These are phyloP conservation scores for Amphimallon solstitiale DNA, from an alignment of 2,888 invertebrate species.

Conservation along the genomic window DNA sequence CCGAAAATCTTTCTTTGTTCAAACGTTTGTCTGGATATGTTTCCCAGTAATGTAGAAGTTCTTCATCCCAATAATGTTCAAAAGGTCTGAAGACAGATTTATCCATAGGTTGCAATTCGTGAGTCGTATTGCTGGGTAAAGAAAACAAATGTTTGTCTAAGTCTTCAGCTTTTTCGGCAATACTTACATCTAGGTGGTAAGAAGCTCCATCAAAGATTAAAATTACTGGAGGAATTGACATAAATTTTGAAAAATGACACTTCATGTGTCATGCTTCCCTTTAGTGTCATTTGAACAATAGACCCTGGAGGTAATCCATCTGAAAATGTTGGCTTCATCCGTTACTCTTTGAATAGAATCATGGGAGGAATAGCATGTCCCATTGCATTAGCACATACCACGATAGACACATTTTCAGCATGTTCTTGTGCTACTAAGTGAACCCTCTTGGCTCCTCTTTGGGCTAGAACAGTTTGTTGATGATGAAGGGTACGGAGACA, in stretches of 20 bases:
- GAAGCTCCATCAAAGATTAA: conserved; percentile 7
- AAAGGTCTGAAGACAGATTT: conserved; percentile 51
- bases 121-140: conserved; percentile 39
- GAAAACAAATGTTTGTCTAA: too few relatives aligned
- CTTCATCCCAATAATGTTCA: conserved; percentile 54
- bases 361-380: conserved; percentile 49
- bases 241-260: neutral
- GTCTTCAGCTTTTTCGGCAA: too few relatives aligned
- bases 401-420: conserved; percentile 51
- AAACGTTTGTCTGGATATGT: conserved; percentile 44
- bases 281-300: too few relatives aligned
- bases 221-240: neutral
- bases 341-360: conserved; percentile 46
- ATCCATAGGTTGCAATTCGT: conserved; percentile 52
- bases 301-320: too few relatives aligned
- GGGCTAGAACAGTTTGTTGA: conserved; percentile 43
- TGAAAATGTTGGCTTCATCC: conserved; percentile 42
- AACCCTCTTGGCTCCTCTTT: conserved; percentile 47
- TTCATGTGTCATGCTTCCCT: too few relatives aligned
- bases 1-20: conserved; percentile 48
- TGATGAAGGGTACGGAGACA: conserved; percentile 47
- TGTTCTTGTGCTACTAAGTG: conserved; percentile 50
- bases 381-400: conserved; percentile 49
- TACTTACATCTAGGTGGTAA: too few relatives aligned
- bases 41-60: conserved; percentile 52